These are phyloP conservation scores for Mizuhopecten yessoensis DNA, from an alignment of 1,140 invertebrate genomes.

Conservation along the genomic window DNA sequence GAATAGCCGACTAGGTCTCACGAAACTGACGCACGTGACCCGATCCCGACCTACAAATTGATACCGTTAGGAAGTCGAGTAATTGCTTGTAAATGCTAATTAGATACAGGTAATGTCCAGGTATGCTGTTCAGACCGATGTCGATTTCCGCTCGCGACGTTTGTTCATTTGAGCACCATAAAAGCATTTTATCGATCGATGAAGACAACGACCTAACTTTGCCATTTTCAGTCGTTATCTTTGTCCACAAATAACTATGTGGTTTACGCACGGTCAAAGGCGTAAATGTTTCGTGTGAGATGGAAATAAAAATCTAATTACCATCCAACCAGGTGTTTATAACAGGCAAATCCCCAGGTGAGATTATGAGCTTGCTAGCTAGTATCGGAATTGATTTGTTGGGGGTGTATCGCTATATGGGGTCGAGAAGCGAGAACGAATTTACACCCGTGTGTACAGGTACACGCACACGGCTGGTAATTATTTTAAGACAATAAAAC, in stretches of 20 bases:
- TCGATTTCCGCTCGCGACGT: conserved; percentile 36
- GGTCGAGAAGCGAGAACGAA: conserved; percentile 4
- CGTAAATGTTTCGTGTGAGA: not conserved
- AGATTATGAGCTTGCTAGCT: not conserved
- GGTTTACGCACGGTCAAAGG: not conserved
- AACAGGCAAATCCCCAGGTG: conserved; percentile 4
- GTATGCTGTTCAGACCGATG: not conserved
- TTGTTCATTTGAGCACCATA: conserved; percentile 8
- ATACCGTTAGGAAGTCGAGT: conserved; percentile 5
- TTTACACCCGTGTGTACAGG: not conserved
- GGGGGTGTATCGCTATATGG: not conserved
- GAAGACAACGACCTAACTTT: not conserved
- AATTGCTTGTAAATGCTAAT: conserved; percentile 39
- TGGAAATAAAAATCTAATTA: conserved; percentile 18
- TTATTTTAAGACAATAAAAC: not conserved
- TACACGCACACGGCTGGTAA: not conserved
- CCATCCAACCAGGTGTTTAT: not conserved
- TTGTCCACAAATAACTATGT: not conserved
- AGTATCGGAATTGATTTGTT: conserved; percentile 34
- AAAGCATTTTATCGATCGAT: not conserved
- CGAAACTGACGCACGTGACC: conserved; percentile 25
- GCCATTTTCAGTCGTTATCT: conserved; percentile 6
- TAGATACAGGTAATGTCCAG: conserved; percentile 17
- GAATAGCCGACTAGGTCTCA: no score
- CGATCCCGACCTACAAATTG: not conserved